A percentile compares a stretch with the other conserved stretches of the same genome.
Conservation (phyloP, 2,888 invertebrate genomes). For the Nomada goodeniana region DNA sequence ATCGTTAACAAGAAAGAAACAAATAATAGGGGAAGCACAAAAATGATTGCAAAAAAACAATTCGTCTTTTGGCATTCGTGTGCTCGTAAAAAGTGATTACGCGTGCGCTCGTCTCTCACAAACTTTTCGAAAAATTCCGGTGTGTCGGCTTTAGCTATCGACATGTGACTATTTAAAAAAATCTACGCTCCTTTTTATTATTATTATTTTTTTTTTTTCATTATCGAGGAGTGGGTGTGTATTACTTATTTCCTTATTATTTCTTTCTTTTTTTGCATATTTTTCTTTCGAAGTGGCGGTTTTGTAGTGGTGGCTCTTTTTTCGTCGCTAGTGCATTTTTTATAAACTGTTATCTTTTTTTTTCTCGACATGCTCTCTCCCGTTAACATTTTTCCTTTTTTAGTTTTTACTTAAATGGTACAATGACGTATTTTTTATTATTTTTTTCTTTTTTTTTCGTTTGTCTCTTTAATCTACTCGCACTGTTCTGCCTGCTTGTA, state of each 20-base stretch:
- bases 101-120: background rate
- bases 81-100: constrained; percentile 39
- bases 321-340: constrained; percentile 54
- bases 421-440: constrained; percentile 71
- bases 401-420: constrained; percentile 70
- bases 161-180: constrained; percentile 49
- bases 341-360: constrained; percentile 63
- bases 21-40: constrained; percentile 24
- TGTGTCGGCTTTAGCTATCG: constrained; percentile 22
- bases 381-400: constrained; percentile 52
- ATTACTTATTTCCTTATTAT: constrained; percentile 27
- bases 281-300: constrained; percentile 56
- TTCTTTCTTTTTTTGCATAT: constrained; percentile 17
- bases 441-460: constrained; percentile 55
- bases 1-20: constrained; percentile 17
- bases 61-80: constrained; percentile 19
- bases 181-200: constrained; percentile 38
- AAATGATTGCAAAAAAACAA: constrained; percentile 15
- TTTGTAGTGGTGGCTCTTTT: constrained; percentile 38
- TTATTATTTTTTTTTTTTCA: constrained; percentile 16
- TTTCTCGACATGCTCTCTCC: constrained; percentile 61
- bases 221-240: constrained; percentile 11
- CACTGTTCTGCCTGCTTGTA: constrained; percentile 82
- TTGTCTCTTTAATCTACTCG: constrained; percentile 77
- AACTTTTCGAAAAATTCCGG: constrained; percentile 13